Base-by-base conservation (phyloP, 2,888 invertebrate species). In the Osmoderma eremita region DNA sequence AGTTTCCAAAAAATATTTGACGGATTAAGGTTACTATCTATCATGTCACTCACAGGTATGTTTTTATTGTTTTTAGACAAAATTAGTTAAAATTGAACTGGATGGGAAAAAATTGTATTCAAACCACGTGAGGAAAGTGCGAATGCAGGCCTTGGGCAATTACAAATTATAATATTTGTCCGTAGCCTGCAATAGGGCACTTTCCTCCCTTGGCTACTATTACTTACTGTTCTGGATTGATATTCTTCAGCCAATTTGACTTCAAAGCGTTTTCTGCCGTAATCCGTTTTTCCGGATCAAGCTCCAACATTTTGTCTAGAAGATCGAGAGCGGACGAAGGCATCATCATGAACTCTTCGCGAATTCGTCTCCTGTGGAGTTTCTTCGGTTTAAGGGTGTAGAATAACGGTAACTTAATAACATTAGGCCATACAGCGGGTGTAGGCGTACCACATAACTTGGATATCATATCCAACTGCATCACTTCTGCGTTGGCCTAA, bases 351-450 rank as follows among this genome's bases (percentile, higher is more conserved):
- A 97, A 98, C 77, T 97, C 95, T 75, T 98, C 98, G 30, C 96
- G 87, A 63, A 99, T 86, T 73, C 93, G 88, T 70, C 99, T 87
- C 75, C 94, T 88, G 84, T 97, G 92, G 73, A 91, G 89, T 77
- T 94, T 93, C 84, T 96, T 97, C 39, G 95, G 94, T 76, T 95
- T 93, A 51, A 98, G 86, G 24, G 94, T 92, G 80, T 93, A 91
- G 88, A 95, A 99, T 2, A 94, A 87, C 0, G 98, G 98, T 74
- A 99, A 85, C 79, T 93, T 91, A 71, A 96, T 94, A 54, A 99
- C 97, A 79, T 92, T 88, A 6, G 98, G 98, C 98, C 98, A 99
- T 41, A 95, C 95, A 48, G 95, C 95, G 0, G 98, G 97, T 41
- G 93, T 91, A 0, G 98, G 98, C 0, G 97, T 95, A 15, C 98